Percentiles rank a stretch among this genome's conserved stretches.
phyloP scores from a whole-genome alignment of 2,113 vertebrate species.

The Butorides virescens region DNA sequence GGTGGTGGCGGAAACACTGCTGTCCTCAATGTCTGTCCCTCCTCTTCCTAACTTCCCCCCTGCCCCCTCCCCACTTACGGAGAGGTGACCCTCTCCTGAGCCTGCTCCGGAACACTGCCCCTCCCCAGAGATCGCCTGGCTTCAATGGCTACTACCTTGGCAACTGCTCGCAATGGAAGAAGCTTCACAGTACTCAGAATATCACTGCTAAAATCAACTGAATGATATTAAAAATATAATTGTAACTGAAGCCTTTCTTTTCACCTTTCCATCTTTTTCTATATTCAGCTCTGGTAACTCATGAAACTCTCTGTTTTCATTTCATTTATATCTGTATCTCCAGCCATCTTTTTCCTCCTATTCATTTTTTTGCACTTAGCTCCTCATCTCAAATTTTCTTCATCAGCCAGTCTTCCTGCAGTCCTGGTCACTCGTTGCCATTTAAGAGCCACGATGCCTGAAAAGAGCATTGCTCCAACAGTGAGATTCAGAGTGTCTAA shows the following conservation, averaged over 20 bases:
- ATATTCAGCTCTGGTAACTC: background rate
- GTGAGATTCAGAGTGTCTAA: background rate
- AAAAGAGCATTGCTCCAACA: background rate
- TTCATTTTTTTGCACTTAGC: background rate
- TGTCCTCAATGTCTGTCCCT: background rate
- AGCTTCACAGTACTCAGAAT: background rate
- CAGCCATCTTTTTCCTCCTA: background rate
- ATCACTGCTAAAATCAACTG: background rate
- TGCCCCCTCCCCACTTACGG: background rate
- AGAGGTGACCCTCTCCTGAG: background rate
- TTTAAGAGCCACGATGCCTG: accelerated
- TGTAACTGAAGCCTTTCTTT: background rate
- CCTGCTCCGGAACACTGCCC: background rate
- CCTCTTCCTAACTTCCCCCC: background rate
- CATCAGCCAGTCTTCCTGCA: background rate
- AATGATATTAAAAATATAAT: background rate
- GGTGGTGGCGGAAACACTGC: background rate
- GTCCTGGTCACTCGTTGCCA: background rate
- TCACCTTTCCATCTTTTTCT: background rate
- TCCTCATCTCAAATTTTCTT: background rate
- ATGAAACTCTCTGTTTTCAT: background rate
- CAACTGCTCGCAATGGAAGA: background rate
- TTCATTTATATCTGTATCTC: background rate
- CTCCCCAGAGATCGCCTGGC: background rate
- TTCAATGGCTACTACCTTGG: background rate